Evolutionary conservation across 2,888 invertebrate species (phyloP).

Genomic region (Drosophila kambysellisi): DNA sequence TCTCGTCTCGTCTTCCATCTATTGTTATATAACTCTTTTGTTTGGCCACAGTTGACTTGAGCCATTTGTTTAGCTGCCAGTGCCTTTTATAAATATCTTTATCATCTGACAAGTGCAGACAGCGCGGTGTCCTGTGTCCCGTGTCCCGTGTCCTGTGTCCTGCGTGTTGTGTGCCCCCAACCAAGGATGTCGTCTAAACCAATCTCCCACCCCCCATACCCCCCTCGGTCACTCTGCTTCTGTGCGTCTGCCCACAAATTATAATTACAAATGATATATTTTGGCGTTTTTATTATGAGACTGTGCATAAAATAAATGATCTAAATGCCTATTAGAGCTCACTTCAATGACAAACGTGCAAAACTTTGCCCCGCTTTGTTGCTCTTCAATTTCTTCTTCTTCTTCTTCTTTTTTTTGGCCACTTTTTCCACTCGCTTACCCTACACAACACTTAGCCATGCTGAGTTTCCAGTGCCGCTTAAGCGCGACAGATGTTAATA

Average conservation of each 20-base stretch:
- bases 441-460: slow-evolving; percentile 7
- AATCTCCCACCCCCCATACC: not conserved
- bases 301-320: slow-evolving; percentile 68
- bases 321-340: slow-evolving; percentile 64
- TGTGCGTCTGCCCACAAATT: slow-evolving; percentile 54
- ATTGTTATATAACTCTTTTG: slow-evolving; percentile 76
- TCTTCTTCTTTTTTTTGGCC: not conserved
- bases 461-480: not conserved
- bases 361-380: slow-evolving; percentile 44
- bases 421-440: slow-evolving; percentile 20
- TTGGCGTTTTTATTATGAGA: slow-evolving; percentile 69
- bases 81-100: slow-evolving; percentile 48
- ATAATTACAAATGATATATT: slow-evolving; percentile 75
- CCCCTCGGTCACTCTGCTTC: not conserved
- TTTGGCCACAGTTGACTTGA: slow-evolving; percentile 65
- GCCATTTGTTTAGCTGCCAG: slow-evolving; percentile 61
- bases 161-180: slow-evolving; percentile 11
- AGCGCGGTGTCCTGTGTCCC: slow-evolving; percentile 14
- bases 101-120: slow-evolving; percentile 67
- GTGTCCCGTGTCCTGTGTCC: slow-evolving; percentile 10
- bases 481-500: not conserved
- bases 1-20: slow-evolving; percentile 30
- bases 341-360: slow-evolving; percentile 62
- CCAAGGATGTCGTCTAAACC: not conserved
- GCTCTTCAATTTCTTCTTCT: slow-evolving; percentile 18